Evolutionary conservation across 2,113 vertebrate genomes (phyloP).

Genomic region (Columbina picui): DNA sequence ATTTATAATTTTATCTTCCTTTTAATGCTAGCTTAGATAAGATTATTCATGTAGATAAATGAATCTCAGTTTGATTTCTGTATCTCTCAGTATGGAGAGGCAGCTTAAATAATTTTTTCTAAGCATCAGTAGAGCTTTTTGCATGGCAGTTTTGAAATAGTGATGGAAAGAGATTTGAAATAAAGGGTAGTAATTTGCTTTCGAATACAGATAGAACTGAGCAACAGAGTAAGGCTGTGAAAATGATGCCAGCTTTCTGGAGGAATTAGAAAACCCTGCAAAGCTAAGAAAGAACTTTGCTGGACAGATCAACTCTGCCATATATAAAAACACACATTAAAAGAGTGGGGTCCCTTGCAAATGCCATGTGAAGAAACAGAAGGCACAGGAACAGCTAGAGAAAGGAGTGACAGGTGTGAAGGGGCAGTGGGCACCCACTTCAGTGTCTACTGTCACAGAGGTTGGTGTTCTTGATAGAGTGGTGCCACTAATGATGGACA

Average conservation of each 20-base stretch:
- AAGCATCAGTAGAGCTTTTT: neutral
- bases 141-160: neutral
- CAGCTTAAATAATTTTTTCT: neutral
- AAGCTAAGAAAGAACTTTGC: constrained; percentile 70
- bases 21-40: neutral
- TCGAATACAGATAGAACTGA: neutral
- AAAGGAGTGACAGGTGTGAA: neutral
- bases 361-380: neutral
- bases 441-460: neutral
- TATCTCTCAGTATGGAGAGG: neutral
- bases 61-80: neutral
- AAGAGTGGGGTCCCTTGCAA: constrained; percentile 11
- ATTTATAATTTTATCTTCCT: constrained; percentile 14
- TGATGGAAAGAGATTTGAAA: neutral
- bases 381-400: neutral
- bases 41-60: neutral
- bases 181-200: neutral
- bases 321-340: neutral
- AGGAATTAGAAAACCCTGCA: constrained; percentile 18
- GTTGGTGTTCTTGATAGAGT: neutral
- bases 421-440: neutral
- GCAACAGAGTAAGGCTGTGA: neutral
- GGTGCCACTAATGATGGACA: neutral
- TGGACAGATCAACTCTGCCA: constrained; percentile 63
- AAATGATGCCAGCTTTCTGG: neutral